Evolutionary conservation across 2,888 invertebrate species (phyloP).

Genomic region (Chouioia cunea): DNA sequence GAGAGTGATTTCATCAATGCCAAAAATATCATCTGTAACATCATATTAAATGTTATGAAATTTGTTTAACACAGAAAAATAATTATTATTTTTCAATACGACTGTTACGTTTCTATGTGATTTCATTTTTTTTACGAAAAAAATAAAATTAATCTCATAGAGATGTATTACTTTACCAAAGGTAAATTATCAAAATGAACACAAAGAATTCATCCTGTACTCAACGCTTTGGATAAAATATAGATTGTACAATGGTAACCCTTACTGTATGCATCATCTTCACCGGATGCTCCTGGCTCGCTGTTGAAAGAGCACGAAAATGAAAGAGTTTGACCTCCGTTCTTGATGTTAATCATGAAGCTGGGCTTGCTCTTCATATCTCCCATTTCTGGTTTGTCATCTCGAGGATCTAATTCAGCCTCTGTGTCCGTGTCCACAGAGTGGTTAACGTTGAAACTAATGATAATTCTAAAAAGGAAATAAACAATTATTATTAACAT

Average conservation of each 20-base stretch:
- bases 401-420: slow-evolving; percentile 73
- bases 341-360: slow-evolving; percentile 88
- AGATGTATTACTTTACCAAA: slow-evolving; percentile 58
- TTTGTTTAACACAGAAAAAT: slow-evolving; percentile 63
- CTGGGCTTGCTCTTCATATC: slow-evolving; percentile 93
- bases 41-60: slow-evolving; percentile 36
- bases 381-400: slow-evolving; percentile 80
- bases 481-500: slow-evolving; percentile 5
- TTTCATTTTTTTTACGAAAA: slow-evolving; percentile 24
- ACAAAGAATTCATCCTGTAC: slow-evolving; percentile 52
- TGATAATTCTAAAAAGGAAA: slow-evolving; percentile 73
- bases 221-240: slow-evolving; percentile 58
- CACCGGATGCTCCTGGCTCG: slow-evolving; percentile 72
- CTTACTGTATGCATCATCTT: slow-evolving; percentile 81
- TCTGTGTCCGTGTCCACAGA: slow-evolving; percentile 87
- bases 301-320: slow-evolving; percentile 88
- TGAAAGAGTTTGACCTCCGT: slow-evolving; percentile 82
- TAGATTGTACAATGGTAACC: slow-evolving; percentile 43
- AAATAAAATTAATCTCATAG: slow-evolving; percentile 29
- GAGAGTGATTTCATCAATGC: slow-evolving; percentile 93
- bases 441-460: slow-evolving; percentile 94
- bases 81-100: slow-evolving; percentile 40
- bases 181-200: slow-evolving; percentile 55
- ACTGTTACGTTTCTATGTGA: slow-evolving; percentile 25
- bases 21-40: slow-evolving; percentile 85